These are phyloP conservation scores for Amblyopsis rosae DNA, from an alignment of 2,113 vertebrate species.

Conservation along the genomic window DNA sequence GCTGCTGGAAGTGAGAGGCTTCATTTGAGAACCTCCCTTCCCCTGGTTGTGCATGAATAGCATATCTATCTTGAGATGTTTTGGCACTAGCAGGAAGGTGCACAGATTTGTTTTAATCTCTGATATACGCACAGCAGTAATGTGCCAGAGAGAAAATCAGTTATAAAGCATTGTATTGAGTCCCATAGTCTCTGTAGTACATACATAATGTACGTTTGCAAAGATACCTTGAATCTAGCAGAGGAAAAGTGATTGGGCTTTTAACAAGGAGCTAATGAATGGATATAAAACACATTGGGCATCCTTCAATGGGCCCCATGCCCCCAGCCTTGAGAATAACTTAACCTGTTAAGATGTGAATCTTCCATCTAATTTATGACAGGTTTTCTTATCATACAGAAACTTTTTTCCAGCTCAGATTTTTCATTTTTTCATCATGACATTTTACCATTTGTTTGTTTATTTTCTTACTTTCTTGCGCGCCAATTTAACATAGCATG, in stretches of 20 bases:
- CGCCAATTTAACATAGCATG: no score
- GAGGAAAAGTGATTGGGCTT: not conserved
- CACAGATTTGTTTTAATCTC: not conserved
- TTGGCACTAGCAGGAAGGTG: conserved; percentile 1
- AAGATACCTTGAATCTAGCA: conserved; percentile 7
- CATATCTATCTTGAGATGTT: not conserved
- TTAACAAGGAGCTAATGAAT: conserved; percentile 17
- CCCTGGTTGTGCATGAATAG: not conserved
- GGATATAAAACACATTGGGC: conserved; percentile 18
- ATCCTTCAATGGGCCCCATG: conserved; percentile 16
- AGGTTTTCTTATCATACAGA: no score
- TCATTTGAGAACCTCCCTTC: not conserved
- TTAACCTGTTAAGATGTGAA: conserved; percentile 13
- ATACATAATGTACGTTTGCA: not conserved
- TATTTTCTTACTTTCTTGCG: not conserved
- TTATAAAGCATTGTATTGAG: not conserved
- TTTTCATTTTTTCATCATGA: not conserved
- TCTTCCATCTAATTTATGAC: no score
- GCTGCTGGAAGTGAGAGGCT: not conserved
- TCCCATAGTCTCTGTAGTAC: not conserved
- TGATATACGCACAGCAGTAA: not conserved
- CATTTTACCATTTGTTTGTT: not conserved
- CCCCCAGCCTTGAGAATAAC: conserved; percentile 9
- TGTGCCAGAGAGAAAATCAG: not conserved
- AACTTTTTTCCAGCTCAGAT: no score